phyloP scores from a whole-genome alignment of 1,140 invertebrate species.

The Hylaeus anthracinus region DNA sequence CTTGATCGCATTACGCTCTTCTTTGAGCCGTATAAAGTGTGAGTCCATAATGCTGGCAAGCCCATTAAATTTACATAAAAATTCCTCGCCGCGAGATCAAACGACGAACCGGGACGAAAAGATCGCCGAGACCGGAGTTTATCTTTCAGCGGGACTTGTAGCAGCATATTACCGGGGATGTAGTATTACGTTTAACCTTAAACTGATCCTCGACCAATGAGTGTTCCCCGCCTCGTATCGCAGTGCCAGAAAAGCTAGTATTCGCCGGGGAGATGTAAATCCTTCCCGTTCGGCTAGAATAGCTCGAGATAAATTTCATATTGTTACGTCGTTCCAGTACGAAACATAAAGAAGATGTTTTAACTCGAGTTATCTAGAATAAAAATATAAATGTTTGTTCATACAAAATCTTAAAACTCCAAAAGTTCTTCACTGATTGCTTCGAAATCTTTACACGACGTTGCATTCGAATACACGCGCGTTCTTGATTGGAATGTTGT shows the following conservation, averaged over 20 bases:
- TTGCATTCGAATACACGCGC: too few relatives aligned
- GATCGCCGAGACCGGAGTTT: constrained; percentile 1
- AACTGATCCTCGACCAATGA: constrained; percentile 8
- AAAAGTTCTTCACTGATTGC: too few relatives aligned
- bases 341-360: too few relatives aligned
- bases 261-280: constrained; percentile 11
- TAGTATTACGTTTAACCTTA: constrained; percentile 12
- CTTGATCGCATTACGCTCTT: constrained; percentile 39
- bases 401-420: too few relatives aligned
- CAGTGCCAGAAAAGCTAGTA: not conserved
- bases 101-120: constrained; percentile 17
- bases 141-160: not conserved
- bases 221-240: not conserved
- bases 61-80: constrained; percentile 52
- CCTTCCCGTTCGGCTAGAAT: not conserved
- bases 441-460: too few relatives aligned
- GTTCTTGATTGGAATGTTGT: too few relatives aligned
- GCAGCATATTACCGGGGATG: not conserved
- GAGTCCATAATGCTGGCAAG: constrained; percentile 22
- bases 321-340: too few relatives aligned
- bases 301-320: too few relatives aligned
- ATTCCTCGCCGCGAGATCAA: constrained; percentile 2
- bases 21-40: constrained; percentile 42
- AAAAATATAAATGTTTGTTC: too few relatives aligned
- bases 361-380: too few relatives aligned